Base-by-base conservation (phyloP, 2,797 vertebrate genomes). In the Enteromius argenteus region DNA sequence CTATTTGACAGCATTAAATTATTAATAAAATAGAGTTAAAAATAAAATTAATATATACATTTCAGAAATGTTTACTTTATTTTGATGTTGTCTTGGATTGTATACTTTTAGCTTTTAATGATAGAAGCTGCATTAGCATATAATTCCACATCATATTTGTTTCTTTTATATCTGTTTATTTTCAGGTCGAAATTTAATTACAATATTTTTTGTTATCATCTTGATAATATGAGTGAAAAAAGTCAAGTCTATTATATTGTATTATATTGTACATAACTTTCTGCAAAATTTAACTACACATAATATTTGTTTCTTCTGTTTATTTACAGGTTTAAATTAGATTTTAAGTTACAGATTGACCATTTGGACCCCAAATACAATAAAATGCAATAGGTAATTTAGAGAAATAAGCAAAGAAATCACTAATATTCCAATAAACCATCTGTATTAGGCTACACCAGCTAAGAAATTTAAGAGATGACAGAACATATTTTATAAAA, bases 401-500 rank as follows among this genome's bases (percentile, higher is more conserved):
- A 1, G 27, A 32, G 27, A 51, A 73, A 73, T 21, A 51, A 51
- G 71, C 5, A 32, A 51, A 35, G 4, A 35, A 74, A 35, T 35
- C 27, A 53, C 46, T 35, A 11, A 74, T 7, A 51, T 53, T 35
- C 19, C 5, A 19, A 35, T 74, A 53, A 53, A 53, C 19, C 53
- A 21, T 13, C 60, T 74, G 30, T 53, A 35, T 53, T 53, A 30
- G 13, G 13, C 60, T 30, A 74, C 27, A 67, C 23, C 15, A 51
- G 42, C 37, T n/a, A 35, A 35, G 17, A 37, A 79, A 67, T 51
- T 3, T 35, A 66, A 37, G 4, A 51, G 30, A 79, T 39, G 30
- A 17, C 62, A 37, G 46, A 67, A 49, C 60, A 27, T 49, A 44
- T 66, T 79, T 62, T 5, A 49, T 79, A 15, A 66, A 79, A 79